Evolutionary conservation across 2,113 vertebrate species (phyloP).

Genomic region (Perognathus longimembris): DNA sequence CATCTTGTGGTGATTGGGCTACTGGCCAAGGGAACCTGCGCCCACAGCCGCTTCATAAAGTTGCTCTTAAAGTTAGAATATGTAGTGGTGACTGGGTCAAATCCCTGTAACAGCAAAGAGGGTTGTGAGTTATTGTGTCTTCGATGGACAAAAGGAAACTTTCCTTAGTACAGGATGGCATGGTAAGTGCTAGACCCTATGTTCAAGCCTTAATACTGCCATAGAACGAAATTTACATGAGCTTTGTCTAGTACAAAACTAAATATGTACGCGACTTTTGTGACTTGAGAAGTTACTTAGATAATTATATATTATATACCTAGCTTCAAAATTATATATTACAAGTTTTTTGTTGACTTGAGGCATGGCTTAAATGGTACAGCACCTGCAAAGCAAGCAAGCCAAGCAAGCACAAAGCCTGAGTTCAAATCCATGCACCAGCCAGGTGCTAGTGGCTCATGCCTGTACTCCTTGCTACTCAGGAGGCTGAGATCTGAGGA

Average conservation of each 20-base stretch:
- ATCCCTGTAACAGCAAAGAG: background rate
- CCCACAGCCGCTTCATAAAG: slow-evolving; percentile 47
- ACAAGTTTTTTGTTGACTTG: background rate
- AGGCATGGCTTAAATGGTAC: too few relatives aligned
- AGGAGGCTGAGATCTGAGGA: too few relatives aligned
- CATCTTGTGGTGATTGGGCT: slow-evolving; percentile 86
- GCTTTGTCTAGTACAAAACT: background rate
- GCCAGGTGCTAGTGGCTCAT: too few relatives aligned
- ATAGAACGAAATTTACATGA: background rate
- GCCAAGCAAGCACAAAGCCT: too few relatives aligned
- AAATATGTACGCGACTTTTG: background rate
- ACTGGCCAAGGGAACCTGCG: slow-evolving; percentile 73
- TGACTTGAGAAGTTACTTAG: background rate
- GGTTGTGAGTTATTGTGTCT: background rate
- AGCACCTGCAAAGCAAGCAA: too few relatives aligned
- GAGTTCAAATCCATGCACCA: too few relatives aligned
- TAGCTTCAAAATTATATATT: background rate
- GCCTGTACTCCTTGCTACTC: too few relatives aligned
- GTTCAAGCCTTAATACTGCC: too few relatives aligned
- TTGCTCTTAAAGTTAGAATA: slow-evolving; percentile 83
- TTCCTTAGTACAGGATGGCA: background rate
- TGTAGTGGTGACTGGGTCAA: background rate
- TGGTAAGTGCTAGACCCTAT: too few relatives aligned
- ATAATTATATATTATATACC: too few relatives aligned
- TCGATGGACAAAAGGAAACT: background rate